These are phyloP conservation scores for Brachymystax lenok DNA, from an alignment of 2,797 vertebrate species.

Conservation along the genomic window DNA sequence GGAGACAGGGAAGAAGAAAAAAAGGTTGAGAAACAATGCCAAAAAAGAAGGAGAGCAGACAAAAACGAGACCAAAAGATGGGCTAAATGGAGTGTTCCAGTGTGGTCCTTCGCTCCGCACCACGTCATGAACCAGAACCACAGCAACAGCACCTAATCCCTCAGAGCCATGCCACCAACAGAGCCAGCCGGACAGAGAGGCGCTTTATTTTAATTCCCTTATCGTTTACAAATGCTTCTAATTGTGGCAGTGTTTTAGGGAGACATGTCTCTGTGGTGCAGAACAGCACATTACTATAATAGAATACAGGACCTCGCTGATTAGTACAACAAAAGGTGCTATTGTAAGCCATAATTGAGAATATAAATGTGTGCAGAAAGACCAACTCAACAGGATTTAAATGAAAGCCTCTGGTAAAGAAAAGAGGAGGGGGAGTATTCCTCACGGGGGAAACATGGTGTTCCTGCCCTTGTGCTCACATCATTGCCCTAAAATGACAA, in stretches of 20 bases:
- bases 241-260: constrained; percentile 64
- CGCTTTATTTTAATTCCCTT: constrained; percentile 58
- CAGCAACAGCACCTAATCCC: constrained; percentile 3
- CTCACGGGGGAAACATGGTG: constrained; percentile 16
- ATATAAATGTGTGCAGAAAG: constrained; percentile 46
- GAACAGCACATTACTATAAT: constrained; percentile 62
- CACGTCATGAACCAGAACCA: neutral
- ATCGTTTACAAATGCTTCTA: constrained; percentile 65
- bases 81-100: neutral
- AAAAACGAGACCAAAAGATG: neutral
- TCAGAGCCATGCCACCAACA: neutral
- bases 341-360: constrained; percentile 60
- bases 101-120: neutral
- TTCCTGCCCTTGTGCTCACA: neutral
- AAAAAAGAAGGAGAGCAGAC: neutral
- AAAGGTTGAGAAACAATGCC: neutral
- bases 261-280: constrained; percentile 53
- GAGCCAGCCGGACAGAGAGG: constrained; percentile 19
- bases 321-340: constrained; percentile 63
- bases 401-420: constrained; percentile 1
- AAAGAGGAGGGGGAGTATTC: neutral
- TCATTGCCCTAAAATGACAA: constrained; percentile 11
- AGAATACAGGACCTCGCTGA: constrained; percentile 60
- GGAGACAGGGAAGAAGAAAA: constrained; percentile 10
- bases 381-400: constrained; percentile 29